Conservation (phyloP, 2,113 vertebrate genomes). For the Antechinus flavipes region DNA sequence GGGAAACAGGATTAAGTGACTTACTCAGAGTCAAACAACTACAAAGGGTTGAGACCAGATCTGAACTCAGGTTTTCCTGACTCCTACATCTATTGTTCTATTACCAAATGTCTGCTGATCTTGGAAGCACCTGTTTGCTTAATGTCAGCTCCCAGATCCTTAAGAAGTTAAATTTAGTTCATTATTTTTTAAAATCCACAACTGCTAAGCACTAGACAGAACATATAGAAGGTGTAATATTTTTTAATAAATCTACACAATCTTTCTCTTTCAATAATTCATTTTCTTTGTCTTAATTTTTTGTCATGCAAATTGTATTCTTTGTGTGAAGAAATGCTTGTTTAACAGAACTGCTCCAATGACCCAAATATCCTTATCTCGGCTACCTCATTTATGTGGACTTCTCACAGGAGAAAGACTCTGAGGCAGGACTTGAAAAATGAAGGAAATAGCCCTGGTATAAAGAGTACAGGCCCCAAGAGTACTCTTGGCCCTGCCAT, state of each 20-base stretch:
- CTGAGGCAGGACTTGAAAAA: neutral
- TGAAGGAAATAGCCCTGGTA: neutral
- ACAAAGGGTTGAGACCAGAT: neutral
- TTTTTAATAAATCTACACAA: neutral
- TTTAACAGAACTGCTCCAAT: neutral
- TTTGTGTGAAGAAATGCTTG: neutral
- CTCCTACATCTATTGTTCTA: neutral
- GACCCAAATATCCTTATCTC: too few relatives aligned
- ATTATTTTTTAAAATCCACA: neutral
- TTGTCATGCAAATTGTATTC: neutral
- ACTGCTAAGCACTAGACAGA: neutral
- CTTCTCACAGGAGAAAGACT: neutral
- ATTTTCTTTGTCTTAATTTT: neutral
- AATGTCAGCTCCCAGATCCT: neutral
- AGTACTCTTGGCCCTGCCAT: too few relatives aligned
- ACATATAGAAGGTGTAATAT: neutral
- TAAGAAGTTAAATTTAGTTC: neutral
- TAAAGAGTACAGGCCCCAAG: neutral
- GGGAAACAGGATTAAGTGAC: neutral
- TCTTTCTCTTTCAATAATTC: neutral
- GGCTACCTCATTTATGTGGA: neutral
- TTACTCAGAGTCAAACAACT: neutral
- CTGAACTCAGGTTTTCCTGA: neutral
- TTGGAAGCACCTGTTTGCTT: neutral
- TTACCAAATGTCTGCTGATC: neutral